A percentile compares a stretch with the other conserved stretches of the same genome.
phyloP scores from a whole-genome alignment of 2,888 invertebrate species.

The Lepidochrysops patricia region DNA sequence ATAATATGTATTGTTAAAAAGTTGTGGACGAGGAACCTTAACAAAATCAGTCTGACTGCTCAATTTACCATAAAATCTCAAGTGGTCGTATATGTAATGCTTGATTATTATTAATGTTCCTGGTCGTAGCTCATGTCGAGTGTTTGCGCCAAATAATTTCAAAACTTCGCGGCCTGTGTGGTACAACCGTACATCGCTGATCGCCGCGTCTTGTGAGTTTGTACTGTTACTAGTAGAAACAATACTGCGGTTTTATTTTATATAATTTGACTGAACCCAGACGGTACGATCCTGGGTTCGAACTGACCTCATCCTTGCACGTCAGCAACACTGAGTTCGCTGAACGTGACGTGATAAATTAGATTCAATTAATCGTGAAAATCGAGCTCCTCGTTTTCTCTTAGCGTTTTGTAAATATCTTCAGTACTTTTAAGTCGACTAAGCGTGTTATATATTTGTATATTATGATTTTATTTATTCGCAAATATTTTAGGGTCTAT shows the following conservation, averaged over 20 bases:
- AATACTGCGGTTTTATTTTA: background rate
- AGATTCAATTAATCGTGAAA: background rate
- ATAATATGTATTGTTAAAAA: background rate
- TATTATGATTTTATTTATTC: constrained; percentile 34
- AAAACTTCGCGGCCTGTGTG: background rate
- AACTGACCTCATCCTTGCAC: background rate
- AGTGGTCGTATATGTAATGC: background rate
- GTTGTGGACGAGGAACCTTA: background rate
- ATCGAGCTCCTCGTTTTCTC: background rate
- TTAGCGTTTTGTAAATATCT: constrained; percentile 14
- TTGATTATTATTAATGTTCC: background rate
- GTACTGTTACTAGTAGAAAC: background rate
- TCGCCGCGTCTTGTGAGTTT: background rate
- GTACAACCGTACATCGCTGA: too few species aligned
- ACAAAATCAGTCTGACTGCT: too few species aligned
- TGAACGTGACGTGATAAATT: background rate
- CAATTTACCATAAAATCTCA: background rate
- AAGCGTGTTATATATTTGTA: constrained; percentile 26
- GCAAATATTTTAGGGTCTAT: constrained; percentile 25
- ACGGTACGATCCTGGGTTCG: background rate
- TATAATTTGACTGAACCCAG: background rate
- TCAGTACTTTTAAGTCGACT: constrained; percentile 6
- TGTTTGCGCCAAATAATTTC: background rate
- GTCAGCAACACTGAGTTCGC: background rate
- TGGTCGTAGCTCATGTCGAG: background rate